These are phyloP conservation scores for Bungarus multicinctus DNA, from an alignment of 2,113 vertebrate species.

Conservation along the genomic window DNA sequence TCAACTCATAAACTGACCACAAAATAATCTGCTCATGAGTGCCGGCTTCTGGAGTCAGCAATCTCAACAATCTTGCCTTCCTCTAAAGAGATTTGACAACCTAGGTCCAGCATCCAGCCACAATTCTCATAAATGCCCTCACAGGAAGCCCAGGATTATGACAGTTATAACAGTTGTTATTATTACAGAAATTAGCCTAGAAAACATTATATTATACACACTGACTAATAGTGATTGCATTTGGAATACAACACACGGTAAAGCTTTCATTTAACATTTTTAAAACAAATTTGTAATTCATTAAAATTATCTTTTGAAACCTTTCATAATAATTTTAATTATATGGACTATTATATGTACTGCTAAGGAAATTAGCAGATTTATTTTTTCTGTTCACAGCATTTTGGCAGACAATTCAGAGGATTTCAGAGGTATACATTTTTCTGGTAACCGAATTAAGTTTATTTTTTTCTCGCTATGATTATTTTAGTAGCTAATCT, in stretches of 20 bases:
- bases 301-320: not conserved
- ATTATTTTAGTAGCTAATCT: constrained; percentile 23
- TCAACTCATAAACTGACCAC: not conserved
- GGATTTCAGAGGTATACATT: constrained; percentile 38
- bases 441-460: constrained; percentile 39
- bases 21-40: not conserved
- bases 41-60: not conserved
- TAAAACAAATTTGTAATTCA: constrained; percentile 2
- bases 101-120: not conserved
- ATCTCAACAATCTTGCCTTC: not conserved
- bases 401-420: constrained; percentile 25
- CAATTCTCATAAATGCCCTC: not conserved
- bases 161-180: not conserved
- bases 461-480: constrained; percentile 35
- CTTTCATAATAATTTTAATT: not conserved
- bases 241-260: not conserved
- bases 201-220: not conserved
- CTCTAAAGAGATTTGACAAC: not conserved
- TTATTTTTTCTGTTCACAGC: constrained; percentile 34
- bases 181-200: not conserved
- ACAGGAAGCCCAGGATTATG: not conserved
- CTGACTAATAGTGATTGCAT: not conserved
- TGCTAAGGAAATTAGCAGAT: constrained; percentile 26
- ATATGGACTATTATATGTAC: not conserved
- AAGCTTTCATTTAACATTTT: not conserved